Conservation (phyloP, 1,140 invertebrate species). For the Drosophila eugracilis region DNA sequence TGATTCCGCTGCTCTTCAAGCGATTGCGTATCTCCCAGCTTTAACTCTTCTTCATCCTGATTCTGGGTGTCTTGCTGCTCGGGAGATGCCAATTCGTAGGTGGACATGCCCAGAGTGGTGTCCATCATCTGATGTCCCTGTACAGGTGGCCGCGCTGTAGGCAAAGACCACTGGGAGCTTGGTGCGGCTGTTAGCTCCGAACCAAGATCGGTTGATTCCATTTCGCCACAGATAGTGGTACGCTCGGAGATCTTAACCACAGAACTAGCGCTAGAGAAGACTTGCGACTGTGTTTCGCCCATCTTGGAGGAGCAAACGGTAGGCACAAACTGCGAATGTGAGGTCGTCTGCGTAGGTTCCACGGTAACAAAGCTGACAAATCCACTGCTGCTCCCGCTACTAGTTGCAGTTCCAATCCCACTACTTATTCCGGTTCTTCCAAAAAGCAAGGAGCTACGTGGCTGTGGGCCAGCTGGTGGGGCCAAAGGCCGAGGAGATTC, state of each 20-base stretch:
- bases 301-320: constrained; percentile 74
- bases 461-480: constrained; percentile 58
- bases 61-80: constrained; percentile 10
- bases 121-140: constrained; percentile 54
- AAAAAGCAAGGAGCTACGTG: constrained; percentile 45
- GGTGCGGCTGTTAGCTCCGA: neutral
- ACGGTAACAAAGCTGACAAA: constrained; percentile 59
- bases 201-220: constrained; percentile 37
- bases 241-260: constrained; percentile 64
- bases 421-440: neutral
- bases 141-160: neutral
- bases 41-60: neutral
- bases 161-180: constrained; percentile 39
- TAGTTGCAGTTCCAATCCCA: too few species aligned
- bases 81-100: constrained; percentile 58
- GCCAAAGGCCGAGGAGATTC: neutral
- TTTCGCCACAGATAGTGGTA: constrained; percentile 65
- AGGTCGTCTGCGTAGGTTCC: constrained; percentile 16
- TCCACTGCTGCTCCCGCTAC: constrained; percentile 53
- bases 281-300: constrained; percentile 27
- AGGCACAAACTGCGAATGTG: constrained; percentile 60
- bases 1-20: neutral
- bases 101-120: constrained; percentile 77
- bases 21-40: neutral
- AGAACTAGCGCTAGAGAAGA: neutral